Evolutionary conservation across 1,140 invertebrate species (phyloP), one percentile per base, ranked within the genome.

Genomic region (Ceratosolen solmsi): DNA sequence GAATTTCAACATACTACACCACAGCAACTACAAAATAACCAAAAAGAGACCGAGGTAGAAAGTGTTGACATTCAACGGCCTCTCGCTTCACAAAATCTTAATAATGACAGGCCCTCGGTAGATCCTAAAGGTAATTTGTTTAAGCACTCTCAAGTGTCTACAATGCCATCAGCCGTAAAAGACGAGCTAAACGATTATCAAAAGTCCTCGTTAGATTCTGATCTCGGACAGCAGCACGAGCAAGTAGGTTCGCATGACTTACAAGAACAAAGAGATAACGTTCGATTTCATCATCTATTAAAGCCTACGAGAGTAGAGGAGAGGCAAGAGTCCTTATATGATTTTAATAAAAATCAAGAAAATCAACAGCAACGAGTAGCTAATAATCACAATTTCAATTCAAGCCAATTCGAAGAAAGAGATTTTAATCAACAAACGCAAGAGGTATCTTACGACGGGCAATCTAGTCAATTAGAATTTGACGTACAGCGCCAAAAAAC

Each of bases 401-500:
- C 2, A 15, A 60, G 13, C 9, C 25, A 60, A 60, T 60, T 60
- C 2, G 58, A 60, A 60, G 27, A 63, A 63, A 68, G 25, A 27
- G n/a, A 58, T 63, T 74, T 70, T 49, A 63, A 63, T 58, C 71
- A 84, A 54, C 27, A 75, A 58, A 56, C 22, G 38, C 41, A 70
- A 2, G 41, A 51, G 2, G 27, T 76, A 9, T 38, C 51, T 15
- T 49, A 60, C 15, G 75, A 51, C 9, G 3, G 41, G 3, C 65
- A 58, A 72, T 27, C 81, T 72, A 15, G 33, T 56, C 82, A 82
- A 33, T 36, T 58, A 27, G 71, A 30, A 41, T 68, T 71, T 58
- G 20, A 60, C 36, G 79, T 86, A 58, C 80, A 83, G 30, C 27
- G 41, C 36, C 27, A 81, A 38, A 65, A 60, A 77, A 22, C 51